Base-by-base conservation (phyloP, 2,888 invertebrate species). In the Macaria liturata region DNA sequence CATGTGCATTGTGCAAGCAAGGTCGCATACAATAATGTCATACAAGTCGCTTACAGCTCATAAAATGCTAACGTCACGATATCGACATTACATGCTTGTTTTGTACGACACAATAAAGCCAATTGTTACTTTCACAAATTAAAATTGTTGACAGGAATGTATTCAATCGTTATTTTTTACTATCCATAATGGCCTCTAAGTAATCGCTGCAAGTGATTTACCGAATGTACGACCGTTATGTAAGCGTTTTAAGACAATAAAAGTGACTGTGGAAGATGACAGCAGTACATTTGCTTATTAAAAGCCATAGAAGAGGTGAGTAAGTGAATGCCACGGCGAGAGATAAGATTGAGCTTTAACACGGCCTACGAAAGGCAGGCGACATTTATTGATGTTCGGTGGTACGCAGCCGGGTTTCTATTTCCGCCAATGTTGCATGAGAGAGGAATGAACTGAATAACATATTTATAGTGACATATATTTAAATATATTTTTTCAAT, bases 361-460 rank as follows among this genome's bases (percentile, higher is more conserved):
- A 59, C 51, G 51, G 40, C 54, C 48, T 43, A 34, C 45, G 48
- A 61, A 67, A 61, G 64, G 47, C 59, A 49, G 8, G 58, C 56
- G 72, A 73, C 75, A 67, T 66, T 71, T 71, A 81, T 76, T 77
- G 72, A 81, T 81, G 77, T 74, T 69, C 70, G 71, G 75, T 78
- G 75, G 72, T 73, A 74, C 66, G 72, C 76, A 71, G 74, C 65
- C 72, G 67, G 73, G 71, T 84, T 84, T 86, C 83, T 84, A 83
- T 80, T 76, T 72, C 72, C 74, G 70, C 62, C 71, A 70, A 75
- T 79, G 72, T 76, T 78, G 73, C 80, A 76, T 74, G 76, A 72
- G 67, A 70, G 70, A 70, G 46, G 52, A 70, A 66, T 72, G 82
- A 80, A 81, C 81, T 80, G 81, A 85, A 87, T 86, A 84, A 83